These are phyloP conservation scores for Psix sp. DNA, from an alignment of 1,140 invertebrate genomes.

Conservation along the genomic window DNA sequence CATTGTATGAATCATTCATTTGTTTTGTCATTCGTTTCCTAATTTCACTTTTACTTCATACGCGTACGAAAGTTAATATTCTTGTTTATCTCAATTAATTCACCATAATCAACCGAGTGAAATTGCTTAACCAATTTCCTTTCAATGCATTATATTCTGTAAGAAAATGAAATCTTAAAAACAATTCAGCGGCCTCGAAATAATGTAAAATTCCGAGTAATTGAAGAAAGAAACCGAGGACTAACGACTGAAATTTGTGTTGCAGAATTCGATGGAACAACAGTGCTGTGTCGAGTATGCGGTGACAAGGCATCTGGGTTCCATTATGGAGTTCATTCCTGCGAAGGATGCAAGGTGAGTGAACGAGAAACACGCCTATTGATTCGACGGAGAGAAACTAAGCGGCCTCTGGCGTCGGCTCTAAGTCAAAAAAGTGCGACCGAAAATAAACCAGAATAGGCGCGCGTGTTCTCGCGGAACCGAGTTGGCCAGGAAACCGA, in stretches of 20 bases:
- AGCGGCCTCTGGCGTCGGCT: conserved; percentile 20
- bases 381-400: conserved; percentile 12
- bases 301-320: conserved; percentile 99
- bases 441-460: conserved; percentile 17
- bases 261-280: conserved; percentile 99
- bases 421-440: conserved; percentile 5
- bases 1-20: too few species aligned
- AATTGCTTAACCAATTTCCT: too few species aligned
- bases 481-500: conserved; percentile 62
- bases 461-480: conserved; percentile 29
- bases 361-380: conserved; percentile 7
- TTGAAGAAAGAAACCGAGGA: neutral
- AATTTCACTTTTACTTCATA: too few species aligned
- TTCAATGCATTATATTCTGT: too few species aligned
- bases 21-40: too few species aligned
- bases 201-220: neutral
- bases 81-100: too few species aligned
- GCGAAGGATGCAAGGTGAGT: conserved; percentile 99
- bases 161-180: too few species aligned
- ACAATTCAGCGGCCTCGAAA: too few species aligned
- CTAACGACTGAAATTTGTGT: conserved; percentile 61
- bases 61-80: too few species aligned
- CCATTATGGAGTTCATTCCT: conserved; percentile 99
- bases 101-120: too few species aligned
- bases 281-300: conserved; percentile 98